Conservation (phyloP, 2,113 vertebrate species). For the Uria aalge region DNA sequence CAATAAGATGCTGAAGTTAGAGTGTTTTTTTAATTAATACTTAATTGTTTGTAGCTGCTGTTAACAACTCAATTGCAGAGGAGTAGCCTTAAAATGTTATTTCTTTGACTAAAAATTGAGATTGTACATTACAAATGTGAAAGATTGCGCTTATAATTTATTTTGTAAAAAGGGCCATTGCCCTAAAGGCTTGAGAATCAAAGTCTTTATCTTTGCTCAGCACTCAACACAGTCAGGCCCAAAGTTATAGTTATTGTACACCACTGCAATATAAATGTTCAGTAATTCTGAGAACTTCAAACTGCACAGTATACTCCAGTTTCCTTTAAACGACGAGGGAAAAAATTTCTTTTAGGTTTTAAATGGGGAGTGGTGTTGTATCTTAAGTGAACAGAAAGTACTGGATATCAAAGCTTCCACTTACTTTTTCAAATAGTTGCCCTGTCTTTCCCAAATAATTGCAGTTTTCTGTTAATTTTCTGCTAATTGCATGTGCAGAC, state of each 20-base stretch:
- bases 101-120: not conserved
- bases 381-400: not conserved
- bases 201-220: not conserved
- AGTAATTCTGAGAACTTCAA: not conserved
- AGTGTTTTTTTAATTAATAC: not conserved
- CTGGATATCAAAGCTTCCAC: not conserved
- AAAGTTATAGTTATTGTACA: not conserved
- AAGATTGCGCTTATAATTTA: not conserved
- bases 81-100: not conserved
- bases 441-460: not conserved
- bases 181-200: not conserved
- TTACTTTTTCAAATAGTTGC: not conserved
- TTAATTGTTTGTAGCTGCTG: not conserved
- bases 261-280: not conserved
- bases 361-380: not conserved
- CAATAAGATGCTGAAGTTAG: not conserved
- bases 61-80: not conserved
- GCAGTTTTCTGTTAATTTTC: slow-evolving; percentile 17
- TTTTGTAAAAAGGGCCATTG: not conserved
- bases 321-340: not conserved
- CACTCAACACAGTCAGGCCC: fast-evolving
- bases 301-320: not conserved
- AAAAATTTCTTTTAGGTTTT: not conserved
- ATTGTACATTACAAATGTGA: not conserved
- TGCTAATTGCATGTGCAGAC: not conserved